phyloP scores from a whole-genome alignment of 2,113 vertebrate species.

The Paracanthobrama guichenoti region DNA sequence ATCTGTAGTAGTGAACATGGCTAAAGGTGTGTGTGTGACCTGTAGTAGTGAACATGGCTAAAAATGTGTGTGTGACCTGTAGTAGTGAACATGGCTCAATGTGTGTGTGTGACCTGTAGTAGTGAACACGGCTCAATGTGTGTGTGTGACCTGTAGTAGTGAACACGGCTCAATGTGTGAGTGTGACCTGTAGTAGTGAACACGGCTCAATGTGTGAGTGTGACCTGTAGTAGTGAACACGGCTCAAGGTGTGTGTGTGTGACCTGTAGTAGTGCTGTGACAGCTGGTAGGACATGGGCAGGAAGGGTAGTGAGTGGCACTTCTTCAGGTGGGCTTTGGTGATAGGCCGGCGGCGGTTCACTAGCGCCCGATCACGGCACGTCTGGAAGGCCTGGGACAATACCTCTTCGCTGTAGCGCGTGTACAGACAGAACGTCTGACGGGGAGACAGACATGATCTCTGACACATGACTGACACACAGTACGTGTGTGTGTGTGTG shows the following conservation, averaged over 20 bases:
- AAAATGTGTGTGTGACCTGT: no score
- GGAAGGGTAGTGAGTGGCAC: slow-evolving; percentile 86
- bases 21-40: no score
- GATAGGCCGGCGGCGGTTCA: slow-evolving; percentile 86
- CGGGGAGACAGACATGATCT: slow-evolving; percentile 53
- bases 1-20: no score
- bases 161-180: no score
- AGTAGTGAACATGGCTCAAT: no score
- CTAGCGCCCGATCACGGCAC: slow-evolving; percentile 71
- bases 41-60: no score
- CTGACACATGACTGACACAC: background rate
- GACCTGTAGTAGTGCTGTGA: slow-evolving; percentile 93
- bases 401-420: slow-evolving; percentile 17
- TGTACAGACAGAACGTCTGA: slow-evolving; percentile 67
- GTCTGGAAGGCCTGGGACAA: slow-evolving; percentile 40
- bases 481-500: background rate
- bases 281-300: slow-evolving; percentile 96
- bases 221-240: no score
- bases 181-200: slow-evolving; percentile 73
- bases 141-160: no score
- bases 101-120: no score
- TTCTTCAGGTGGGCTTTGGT: slow-evolving; percentile 78
- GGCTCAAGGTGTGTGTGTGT: no score
- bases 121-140: no score
- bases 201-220: no score